These are phyloP conservation scores for Xiphorhynchus erythropygius DNA, from an alignment of 2,797 vertebrate genomes.

Conservation along the genomic window DNA sequence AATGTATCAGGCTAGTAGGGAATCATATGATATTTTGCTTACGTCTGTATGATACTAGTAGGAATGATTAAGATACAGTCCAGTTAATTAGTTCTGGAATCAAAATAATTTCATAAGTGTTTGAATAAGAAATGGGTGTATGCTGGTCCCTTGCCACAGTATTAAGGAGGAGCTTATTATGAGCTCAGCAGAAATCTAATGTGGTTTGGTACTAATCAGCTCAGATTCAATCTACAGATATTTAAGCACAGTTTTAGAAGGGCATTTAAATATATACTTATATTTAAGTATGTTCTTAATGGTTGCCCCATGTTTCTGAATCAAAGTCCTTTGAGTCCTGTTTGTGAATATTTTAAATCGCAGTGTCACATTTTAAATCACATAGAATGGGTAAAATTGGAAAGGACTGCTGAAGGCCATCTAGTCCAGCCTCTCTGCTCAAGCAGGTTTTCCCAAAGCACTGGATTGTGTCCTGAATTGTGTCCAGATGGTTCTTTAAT, in stretches of 20 bases:
- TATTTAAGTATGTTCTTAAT: background rate
- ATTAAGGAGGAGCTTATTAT: background rate
- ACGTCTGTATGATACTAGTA: constrained; percentile 14
- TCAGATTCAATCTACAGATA: background rate
- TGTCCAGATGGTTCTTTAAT: background rate
- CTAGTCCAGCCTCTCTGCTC: background rate
- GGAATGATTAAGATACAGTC: constrained; percentile 36
- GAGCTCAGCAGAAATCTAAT: background rate
- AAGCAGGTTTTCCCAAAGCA: background rate
- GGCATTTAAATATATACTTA: background rate
- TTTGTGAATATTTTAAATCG: background rate
- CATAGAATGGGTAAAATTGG: background rate
- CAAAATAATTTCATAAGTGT: constrained; percentile 37
- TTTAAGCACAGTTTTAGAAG: background rate
- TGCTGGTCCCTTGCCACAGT: background rate
- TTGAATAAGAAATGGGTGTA: background rate
- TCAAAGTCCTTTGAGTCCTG: background rate
- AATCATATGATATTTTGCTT: constrained; percentile 33
- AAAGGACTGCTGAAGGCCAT: background rate
- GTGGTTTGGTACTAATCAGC: background rate
- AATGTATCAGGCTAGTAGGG: constrained; percentile 45
- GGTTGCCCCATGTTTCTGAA: background rate
- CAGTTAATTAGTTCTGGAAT: constrained; percentile 50
- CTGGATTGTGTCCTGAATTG: background rate
- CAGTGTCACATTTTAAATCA: too few species aligned